Percentiles rank a stretch among this genome's conserved stretches.
phyloP scores from a whole-genome alignment of 2,888 invertebrate species.

The Rotaria sp. region DNA sequence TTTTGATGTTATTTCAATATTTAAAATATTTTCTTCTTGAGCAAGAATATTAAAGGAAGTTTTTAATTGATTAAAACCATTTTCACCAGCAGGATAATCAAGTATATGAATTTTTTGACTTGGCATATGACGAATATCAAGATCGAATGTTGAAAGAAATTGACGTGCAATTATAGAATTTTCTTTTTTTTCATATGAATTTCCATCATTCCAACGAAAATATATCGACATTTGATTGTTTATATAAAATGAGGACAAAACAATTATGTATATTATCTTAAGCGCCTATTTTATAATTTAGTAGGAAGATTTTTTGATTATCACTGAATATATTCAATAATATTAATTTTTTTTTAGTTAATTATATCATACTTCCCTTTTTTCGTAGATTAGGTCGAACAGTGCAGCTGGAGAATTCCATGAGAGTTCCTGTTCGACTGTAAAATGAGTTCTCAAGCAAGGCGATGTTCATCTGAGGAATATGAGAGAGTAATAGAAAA shows the following conservation, averaged over 20 bases:
- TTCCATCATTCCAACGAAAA: not conserved
- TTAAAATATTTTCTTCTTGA: not conserved
- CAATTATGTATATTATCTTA: not conserved
- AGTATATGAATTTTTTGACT: not conserved
- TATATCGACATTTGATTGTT: not conserved
- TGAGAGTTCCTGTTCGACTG: too few relatives aligned
- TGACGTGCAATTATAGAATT: not conserved
- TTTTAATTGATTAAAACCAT: not conserved
- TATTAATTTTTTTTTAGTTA: too few relatives aligned
- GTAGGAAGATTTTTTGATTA: too few relatives aligned
- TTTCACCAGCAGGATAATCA: not conserved
- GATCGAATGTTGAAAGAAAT: not conserved
- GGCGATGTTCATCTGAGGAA: too few relatives aligned
- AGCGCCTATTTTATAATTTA: not conserved
- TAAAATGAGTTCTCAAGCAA: too few relatives aligned
- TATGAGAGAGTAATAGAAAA: too few relatives aligned
- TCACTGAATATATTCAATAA: too few relatives aligned
- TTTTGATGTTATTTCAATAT: not conserved
- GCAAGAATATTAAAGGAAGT: not conserved
- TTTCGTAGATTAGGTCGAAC: too few relatives aligned
- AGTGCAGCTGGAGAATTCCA: too few relatives aligned
- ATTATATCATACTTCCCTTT: too few relatives aligned
- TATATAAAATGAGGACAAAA: not conserved
- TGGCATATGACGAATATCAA: not conserved
- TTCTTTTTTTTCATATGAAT: too few relatives aligned